Conservation (phyloP, 2,888 invertebrate species). For the Erpobdella octoculata region DNA sequence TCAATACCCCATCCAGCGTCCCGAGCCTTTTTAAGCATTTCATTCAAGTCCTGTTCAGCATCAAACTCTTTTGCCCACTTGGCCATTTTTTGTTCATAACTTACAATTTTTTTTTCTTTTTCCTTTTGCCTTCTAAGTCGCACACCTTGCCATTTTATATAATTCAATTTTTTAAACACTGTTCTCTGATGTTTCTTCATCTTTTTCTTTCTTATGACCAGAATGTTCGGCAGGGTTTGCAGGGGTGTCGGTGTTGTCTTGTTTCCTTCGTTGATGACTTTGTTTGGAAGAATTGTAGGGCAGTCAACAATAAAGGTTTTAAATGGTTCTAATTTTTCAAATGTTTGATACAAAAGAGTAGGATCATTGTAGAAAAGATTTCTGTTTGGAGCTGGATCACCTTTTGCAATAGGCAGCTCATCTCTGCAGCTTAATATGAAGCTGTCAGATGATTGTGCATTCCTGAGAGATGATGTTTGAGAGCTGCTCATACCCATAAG, state of each 20-base stretch:
- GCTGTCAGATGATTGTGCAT: not conserved
- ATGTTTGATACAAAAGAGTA: not conserved
- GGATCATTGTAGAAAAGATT: not conserved
- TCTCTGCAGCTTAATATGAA: not conserved
- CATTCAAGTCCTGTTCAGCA: conserved; percentile 31
- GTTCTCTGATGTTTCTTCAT: conserved; percentile 38
- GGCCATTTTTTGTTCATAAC: conserved; percentile 21
- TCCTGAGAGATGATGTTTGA: not conserved
- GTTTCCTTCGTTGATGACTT: not conserved
- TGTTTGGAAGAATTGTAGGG: not conserved
- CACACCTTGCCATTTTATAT: conserved; percentile 32
- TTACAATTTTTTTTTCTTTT: conserved; percentile 33
- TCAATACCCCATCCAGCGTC: conserved; percentile 34
- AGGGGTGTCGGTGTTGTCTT: not conserved
- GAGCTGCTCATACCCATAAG: not conserved
- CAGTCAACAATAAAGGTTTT: not conserved
- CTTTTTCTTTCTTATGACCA: conserved; percentile 35
- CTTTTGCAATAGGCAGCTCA: not conserved
- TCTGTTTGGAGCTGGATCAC: not conserved
- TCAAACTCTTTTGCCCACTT: conserved; percentile 32
- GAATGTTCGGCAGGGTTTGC: conserved; percentile 33
- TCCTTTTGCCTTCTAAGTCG: conserved; percentile 31
- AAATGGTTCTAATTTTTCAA: not conserved
- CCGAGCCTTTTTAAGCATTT: conserved; percentile 29
- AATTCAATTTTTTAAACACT: conserved; percentile 36